Evolutionary conservation across 2,797 vertebrate genomes (phyloP), one percentile per base, ranked within the genome.

Genomic region (Danio albolineatus): DNA sequence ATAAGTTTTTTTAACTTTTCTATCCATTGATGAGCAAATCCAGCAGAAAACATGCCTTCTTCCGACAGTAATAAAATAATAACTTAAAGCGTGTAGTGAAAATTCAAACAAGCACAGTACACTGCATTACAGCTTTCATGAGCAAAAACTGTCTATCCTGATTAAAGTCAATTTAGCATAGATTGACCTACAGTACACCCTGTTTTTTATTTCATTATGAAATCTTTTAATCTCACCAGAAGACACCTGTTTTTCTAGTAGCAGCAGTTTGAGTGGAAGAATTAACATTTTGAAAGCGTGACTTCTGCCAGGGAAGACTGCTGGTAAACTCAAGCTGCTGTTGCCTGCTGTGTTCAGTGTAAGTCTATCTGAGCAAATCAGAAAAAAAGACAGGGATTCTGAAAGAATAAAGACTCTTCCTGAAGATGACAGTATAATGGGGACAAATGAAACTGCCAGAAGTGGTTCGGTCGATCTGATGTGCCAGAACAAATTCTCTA

Each of bases 341-440:
- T 7, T 7, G 7, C 44, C 10, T 46, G 41, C 10, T 21, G 10
- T n/a, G 13, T 72, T 43, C 13, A 43, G 8, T 57, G 3, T 57
- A 72, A 43, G 17, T 72, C 53, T 57, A 57, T 17, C n/a, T 21
- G 13, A 43, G 8, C 48, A 54, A 76, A 65, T 16, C 8, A 60
- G 5, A 75, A 75, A 39, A 51, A 59, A 59, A 28, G 16, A 62
- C 56, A 49, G 72, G 0, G 16, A 74, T 73, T 21, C 41, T 36
- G 54, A 41, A 73, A 73, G 9, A 28, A 57, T 28, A 28, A 61
- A 17, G 41, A 36, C 0, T 0, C 14, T 36, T 38, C 7, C 43
- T 17, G n/a, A 49, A 48, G 54, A 62, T 74, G 73, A 62, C 73
- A 51, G 73, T 62, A 39, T 39, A 7, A 74, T 62, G 0, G 28